A percentile compares a stretch with the other conserved stretches of the same genome.
phyloP scores from a whole-genome alignment of 2,888 invertebrate species.

The Pseudoips prasinana region DNA sequence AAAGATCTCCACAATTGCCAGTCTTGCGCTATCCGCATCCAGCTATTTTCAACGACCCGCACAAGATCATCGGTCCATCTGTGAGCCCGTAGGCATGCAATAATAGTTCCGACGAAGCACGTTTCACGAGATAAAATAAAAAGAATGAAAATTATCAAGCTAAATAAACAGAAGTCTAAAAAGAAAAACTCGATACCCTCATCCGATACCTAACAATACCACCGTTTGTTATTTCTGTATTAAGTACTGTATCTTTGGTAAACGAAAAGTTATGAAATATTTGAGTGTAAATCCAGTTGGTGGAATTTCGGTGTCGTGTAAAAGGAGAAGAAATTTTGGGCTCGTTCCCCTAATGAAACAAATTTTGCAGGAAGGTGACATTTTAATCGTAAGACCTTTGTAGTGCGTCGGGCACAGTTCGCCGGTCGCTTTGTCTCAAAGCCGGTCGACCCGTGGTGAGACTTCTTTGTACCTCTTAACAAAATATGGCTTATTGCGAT shows the following conservation, averaged over 20 bases:
- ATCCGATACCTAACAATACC: conserved; percentile 51
- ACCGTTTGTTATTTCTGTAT: conserved; percentile 51
- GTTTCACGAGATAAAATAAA: conserved; percentile 9
- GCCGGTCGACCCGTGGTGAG: conserved; percentile 55
- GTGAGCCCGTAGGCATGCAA: conserved; percentile 1
- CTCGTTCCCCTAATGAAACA: conserved; percentile 72
- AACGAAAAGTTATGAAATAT: conserved; percentile 60
- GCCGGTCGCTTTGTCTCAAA: conserved; percentile 59
- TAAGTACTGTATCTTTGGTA: conserved; percentile 48
- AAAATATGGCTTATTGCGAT: conserved; percentile 75
- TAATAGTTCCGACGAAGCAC: conserved; percentile 1
- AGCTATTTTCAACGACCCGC: too few relatives aligned
- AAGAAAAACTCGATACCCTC: conserved; percentile 40
- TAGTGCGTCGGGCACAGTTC: conserved; percentile 51
- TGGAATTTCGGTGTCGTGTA: conserved; percentile 47
- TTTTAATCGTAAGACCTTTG: conserved; percentile 77
- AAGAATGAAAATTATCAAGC: conserved; percentile 19
- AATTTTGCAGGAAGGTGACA: conserved; percentile 74
- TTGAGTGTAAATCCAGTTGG: conserved; percentile 49
- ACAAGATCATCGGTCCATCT: too few relatives aligned
- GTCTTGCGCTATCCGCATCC: too few relatives aligned
- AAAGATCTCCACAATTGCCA: too few relatives aligned
- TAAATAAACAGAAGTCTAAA: conserved; percentile 31
- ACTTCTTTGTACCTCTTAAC: conserved; percentile 65
- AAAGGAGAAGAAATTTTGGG: conserved; percentile 68